Evolutionary conservation across 2,888 invertebrate species (phyloP), one percentile per base, ranked within the genome.

Genomic region (Abscondita cerata): DNA sequence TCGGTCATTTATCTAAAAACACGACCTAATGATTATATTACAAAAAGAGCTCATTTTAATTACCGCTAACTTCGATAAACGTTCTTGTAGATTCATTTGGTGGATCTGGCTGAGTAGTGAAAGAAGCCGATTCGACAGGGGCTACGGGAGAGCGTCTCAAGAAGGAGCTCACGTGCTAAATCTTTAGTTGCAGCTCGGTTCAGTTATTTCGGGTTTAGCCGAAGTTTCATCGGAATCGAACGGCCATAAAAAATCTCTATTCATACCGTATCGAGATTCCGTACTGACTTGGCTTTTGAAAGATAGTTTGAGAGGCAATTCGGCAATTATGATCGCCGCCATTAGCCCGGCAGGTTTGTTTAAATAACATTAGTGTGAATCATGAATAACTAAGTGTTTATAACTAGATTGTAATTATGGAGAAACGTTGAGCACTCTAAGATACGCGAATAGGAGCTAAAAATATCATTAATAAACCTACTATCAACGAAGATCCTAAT

Each of bases 61-160:
- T n/a, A n/a, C n/a, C n/a, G n/a, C n/a, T n/a, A n/a, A n/a, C n/a
- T n/a, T n/a, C n/a, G n/a, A n/a, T n/a, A n/a, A n/a, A n/a, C n/a
- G n/a, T n/a, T n/a, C n/a, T 3, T 70, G 44, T 56, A 81, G 80
- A 82, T 95, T 70, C 93, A 94, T 78, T 85, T 95, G 52, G 95
- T 95, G 41, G 95, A 95, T 81, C 83, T 95, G 75, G 95, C 95
- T 56, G 95, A n/a, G 95, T 77, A 94, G 94, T 76, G 95, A 95
- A 80, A 85, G 94, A n/a, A 41, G 94, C 94, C 0, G 92, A 93
- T 81, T 89, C 93, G 11, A 92, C 95, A 0, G 95, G 95, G 38
- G 95, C 96, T 13, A 95, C 94, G 6, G 96, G 96, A 0, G 91
- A 94, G 80, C 85, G 96, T 16, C 82, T 96, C 67, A 94, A 25